These are phyloP conservation scores for Narcine bancroftii DNA, from an alignment of 2,113 vertebrate genomes.

Conservation along the genomic window DNA sequence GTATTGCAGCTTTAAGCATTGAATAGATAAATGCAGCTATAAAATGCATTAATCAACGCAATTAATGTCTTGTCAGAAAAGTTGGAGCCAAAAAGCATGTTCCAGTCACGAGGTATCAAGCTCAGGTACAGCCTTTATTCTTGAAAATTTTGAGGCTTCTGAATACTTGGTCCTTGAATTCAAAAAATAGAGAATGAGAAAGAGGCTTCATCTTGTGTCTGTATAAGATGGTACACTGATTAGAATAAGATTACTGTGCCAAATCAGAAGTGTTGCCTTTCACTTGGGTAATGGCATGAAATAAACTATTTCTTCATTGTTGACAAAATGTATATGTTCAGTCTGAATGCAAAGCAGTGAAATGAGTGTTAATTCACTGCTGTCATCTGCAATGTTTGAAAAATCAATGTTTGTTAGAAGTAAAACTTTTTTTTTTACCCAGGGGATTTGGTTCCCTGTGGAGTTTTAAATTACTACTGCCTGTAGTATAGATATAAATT, in stretches of 20 bases:
- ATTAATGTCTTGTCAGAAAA: background rate
- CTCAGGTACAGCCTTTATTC: background rate
- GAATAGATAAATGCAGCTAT: background rate
- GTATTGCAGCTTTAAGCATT: background rate
- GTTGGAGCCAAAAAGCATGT: background rate
- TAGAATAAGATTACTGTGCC: conserved; percentile 7
- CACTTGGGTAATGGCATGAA: conserved; percentile 2
- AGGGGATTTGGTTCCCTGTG: background rate
- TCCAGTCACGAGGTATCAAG: background rate
- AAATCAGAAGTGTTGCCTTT: conserved; percentile 34
- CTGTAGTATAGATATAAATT: background rate
- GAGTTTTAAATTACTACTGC: conserved; percentile 12
- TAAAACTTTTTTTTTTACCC: conserved; percentile 5
- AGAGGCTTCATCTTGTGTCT: background rate
- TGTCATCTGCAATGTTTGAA: background rate
- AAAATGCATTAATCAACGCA: background rate
- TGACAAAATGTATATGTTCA: background rate
- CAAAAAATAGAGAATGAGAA: background rate
- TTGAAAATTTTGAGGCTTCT: no score
- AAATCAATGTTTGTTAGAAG: background rate
- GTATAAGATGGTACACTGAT: background rate
- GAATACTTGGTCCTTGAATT: background rate
- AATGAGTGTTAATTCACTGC: conserved; percentile 21
- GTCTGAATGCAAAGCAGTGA: background rate
- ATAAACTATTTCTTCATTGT: background rate